phyloP scores from a whole-genome alignment of 2,888 invertebrate genomes.

The Drosophila anomalata region DNA sequence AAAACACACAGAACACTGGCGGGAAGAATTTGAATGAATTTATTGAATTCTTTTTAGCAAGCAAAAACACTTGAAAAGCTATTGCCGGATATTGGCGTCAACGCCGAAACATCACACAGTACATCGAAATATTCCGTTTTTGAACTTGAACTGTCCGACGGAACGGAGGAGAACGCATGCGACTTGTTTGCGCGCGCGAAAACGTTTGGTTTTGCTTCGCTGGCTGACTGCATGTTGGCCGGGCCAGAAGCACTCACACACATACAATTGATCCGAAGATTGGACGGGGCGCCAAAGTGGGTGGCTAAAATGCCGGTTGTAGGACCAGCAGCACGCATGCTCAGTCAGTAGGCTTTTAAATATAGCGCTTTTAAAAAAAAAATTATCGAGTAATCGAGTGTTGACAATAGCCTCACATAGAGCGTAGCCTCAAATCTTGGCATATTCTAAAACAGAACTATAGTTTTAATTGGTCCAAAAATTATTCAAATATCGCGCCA shows the following conservation, averaged over 20 bases:
- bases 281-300: slow-evolving; percentile 23
- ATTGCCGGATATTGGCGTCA: slow-evolving; percentile 66
- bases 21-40: slow-evolving; percentile 31
- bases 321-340: slow-evolving; percentile 45
- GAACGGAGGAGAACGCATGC: slow-evolving; percentile 63
- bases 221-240: slow-evolving; percentile 28
- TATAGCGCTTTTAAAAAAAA: neutral
- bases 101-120: slow-evolving; percentile 54
- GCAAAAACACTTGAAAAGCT: slow-evolving; percentile 40
- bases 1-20: slow-evolving; percentile 9
- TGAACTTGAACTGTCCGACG: slow-evolving; percentile 32
- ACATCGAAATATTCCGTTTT: slow-evolving; percentile 29
- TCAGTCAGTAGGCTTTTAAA: slow-evolving; percentile 34
- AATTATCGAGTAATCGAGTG: neutral
- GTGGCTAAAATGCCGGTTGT: slow-evolving; percentile 53
- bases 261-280: slow-evolving; percentile 33
- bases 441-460: neutral
- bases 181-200: slow-evolving; percentile 75
- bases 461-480: neutral
- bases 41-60: slow-evolving; percentile 38
- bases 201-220: slow-evolving; percentile 31
- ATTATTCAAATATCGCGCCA: neutral
- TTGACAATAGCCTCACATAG: neutral
- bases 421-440: no score
- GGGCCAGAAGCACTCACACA: slow-evolving; percentile 30